Base-by-base conservation (phyloP, 2,113 vertebrate genomes). In the Numida meleagris region DNA sequence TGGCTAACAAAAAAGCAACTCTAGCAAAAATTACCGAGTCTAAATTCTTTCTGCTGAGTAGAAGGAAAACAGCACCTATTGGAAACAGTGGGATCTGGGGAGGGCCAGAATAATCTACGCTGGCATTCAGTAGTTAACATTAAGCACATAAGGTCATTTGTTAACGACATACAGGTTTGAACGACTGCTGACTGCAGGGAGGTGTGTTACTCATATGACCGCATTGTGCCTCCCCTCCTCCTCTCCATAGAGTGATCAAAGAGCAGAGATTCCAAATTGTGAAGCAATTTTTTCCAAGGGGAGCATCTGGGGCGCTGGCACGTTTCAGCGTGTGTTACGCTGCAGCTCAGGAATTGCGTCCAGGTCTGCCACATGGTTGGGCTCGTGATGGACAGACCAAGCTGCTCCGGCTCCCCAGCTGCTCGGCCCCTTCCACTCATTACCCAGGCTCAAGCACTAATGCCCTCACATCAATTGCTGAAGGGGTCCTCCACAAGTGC, bases 241-340 rank as follows among this genome's bases (percentile, higher is more conserved):
- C 94, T 96, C 92, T 90, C 74, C 89, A 63, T 93, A 96, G 94
- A 95, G 65, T 74, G 96, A 97, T 97, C 97, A 97, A 97, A 96
- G 97, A 95, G 95, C 93, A 95, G 95, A 91, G 94, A 97, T 96
- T 97, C 97, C 97, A 97, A 98, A 96, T 96, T 88, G 96, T 98
- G 96, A 96, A 97, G 96, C 97, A 98, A 97, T 97, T 97, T 97
- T 96, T 97, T 97, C 97, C 98, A 97, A 59, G 7, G 38, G 97
- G 94, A 98, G 97, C 97, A 98, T 97, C 97, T 98, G 98, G 97
- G 95, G 94, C 12, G 38, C 61, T 97, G 98, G 98, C 97, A 96
- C 73, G 45, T 81, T 4, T 90, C 36, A 5, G 81, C 2, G 24
- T 46, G 86, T 62, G 82, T 82, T 33, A 17, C 70, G n/a, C 86